Base-by-base conservation (phyloP, 2,797 vertebrate genomes). In the Mus spretus region DNA sequence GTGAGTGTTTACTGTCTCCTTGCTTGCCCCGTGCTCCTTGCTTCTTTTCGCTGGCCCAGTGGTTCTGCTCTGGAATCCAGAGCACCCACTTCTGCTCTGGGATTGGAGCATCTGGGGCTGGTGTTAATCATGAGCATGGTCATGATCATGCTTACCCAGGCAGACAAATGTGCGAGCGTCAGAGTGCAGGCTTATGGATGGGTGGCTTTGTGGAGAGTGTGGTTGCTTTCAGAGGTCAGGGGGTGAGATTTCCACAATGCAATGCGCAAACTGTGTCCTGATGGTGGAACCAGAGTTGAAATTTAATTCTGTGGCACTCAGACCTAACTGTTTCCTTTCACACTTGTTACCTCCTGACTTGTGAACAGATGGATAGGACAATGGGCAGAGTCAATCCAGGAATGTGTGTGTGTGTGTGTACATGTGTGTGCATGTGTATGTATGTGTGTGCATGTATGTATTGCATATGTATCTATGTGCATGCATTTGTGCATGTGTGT, bases 341-440 rank as follows among this genome's bases (percentile, higher is more conserved):
- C 50, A 67, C 19, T 31, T 81, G 78, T 53, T 2, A 12, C 78
- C 22, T 96, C 67, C 80, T 91, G 70, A 88, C 59, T 87, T 93
- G 89, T 85, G 77, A 92, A 65, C 80, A 50, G 37, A 81, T 53
- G 20, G 92, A 28, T 70, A 61, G 88, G 28, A 75, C 65, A 37
- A 81, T 83, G 95, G 70, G 63, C 24, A 10, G 82, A 89, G 47
- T 89, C 82, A 26, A 65, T 40, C 83, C 34, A 44, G 63, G 78
- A 74, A 65, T 28, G 75, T 20, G 37, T 22, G 19, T 10, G 37
- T 22, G 19, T 10, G 61, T 26, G 9, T 63, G 59, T 28, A 24
- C 24, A 11, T 26, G 24, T 22, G 57, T 59, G 4, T 59, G 6
- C 7, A 22, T 59, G 57, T 47, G n/a, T 74, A 4, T 59, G 19